Conservation (phyloP, 2,888 invertebrate species). For the Aporophyla lueneburgensis region DNA sequence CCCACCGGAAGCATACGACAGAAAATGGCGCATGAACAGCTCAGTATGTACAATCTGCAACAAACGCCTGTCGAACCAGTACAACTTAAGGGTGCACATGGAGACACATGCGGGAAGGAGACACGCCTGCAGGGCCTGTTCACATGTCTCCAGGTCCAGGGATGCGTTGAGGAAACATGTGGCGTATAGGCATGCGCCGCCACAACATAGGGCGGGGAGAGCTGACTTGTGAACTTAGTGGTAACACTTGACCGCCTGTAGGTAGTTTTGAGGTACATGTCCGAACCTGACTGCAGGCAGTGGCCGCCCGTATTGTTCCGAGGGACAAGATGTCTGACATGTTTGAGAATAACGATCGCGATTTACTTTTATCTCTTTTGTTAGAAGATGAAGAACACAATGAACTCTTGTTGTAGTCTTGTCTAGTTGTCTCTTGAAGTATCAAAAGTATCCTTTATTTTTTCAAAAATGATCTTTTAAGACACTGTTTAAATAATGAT, state of each 20-base stretch:
- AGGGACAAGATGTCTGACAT: too few species aligned
- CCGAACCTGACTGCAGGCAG: too few species aligned
- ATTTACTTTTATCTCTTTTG: too few species aligned
- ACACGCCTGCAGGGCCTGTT: slow-evolving; percentile 96
- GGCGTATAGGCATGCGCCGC: slow-evolving; percentile 94
- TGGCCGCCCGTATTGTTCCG: too few species aligned
- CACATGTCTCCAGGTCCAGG: slow-evolving; percentile 96
- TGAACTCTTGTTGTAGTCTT: too few species aligned
- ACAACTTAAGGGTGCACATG: slow-evolving; percentile 97
- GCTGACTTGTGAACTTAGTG: slow-evolving; percentile 61
- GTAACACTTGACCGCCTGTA: neutral
- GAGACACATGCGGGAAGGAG: slow-evolving; percentile 97
- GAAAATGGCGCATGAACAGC: slow-evolving; percentile 82
- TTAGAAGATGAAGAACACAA: too few species aligned
- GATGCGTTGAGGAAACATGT: slow-evolving; percentile 97
- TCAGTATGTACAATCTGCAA: slow-evolving; percentile 96
- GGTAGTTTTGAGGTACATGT: neutral
- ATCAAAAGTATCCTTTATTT: too few species aligned
- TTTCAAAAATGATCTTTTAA: too few species aligned
- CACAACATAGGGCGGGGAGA: slow-evolving; percentile 57
- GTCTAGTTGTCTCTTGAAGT: too few species aligned
- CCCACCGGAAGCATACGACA: slow-evolving; percentile 76
- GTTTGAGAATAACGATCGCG: too few species aligned
- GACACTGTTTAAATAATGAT: too few species aligned
- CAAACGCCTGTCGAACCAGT: slow-evolving; percentile 97